phyloP scores from a whole-genome alignment of 1,140 invertebrate genomes.

The Macrosteles quadrilineatus region DNA sequence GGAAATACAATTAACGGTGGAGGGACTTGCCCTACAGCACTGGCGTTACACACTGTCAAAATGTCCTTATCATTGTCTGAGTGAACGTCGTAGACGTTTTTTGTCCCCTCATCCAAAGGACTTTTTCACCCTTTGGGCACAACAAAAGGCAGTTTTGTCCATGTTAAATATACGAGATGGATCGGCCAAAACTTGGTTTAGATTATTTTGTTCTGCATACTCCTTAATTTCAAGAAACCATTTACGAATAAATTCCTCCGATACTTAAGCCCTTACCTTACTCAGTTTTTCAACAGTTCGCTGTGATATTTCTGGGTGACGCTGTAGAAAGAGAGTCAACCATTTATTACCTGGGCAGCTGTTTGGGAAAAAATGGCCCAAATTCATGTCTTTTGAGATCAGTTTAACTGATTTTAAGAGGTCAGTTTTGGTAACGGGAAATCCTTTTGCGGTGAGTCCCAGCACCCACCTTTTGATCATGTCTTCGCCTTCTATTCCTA shows the following conservation, averaged over 20 bases:
- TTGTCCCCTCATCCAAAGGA: not conserved
- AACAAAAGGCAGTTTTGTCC: not conserved
- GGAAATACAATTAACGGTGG: not conserved
- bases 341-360: not conserved
- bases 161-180: not conserved
- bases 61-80: not conserved
- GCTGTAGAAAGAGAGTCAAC: not conserved
- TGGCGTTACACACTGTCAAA: not conserved
- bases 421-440: constrained; percentile 4
- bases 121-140: constrained; percentile 4
- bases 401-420: not conserved
- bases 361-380: not conserved
- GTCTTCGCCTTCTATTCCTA: not conserved
- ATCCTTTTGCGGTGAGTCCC: not conserved
- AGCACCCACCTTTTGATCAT: not conserved
- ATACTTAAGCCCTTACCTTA: no score
- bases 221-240: no score
- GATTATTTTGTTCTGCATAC: not conserved
- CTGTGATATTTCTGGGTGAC: not conserved
- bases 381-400: not conserved
- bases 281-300: not conserved
- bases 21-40: not conserved
- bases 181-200: not conserved
- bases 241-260: no score
- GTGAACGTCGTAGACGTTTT: not conserved